These are phyloP conservation scores for Momotus momota DNA, from an alignment of 2,797 vertebrate species.

Conservation along the genomic window DNA sequence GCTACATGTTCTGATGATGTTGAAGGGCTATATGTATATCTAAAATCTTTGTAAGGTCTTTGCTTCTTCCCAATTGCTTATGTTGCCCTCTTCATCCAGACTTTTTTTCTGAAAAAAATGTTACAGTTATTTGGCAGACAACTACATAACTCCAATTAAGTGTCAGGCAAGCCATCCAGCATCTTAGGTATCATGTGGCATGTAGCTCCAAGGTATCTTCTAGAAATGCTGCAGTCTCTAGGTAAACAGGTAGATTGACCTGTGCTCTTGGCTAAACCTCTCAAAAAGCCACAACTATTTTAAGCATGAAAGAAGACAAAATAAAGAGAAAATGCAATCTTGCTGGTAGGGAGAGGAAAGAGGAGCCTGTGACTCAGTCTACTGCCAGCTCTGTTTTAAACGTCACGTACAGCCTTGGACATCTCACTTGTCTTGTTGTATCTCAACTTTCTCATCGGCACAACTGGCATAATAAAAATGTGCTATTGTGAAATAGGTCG, in stretches of 20 bases:
- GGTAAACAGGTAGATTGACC: not conserved
- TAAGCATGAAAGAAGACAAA: not conserved
- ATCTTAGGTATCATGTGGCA: not conserved
- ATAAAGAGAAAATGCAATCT: not conserved
- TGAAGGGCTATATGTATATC: not conserved
- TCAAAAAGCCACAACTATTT: not conserved
- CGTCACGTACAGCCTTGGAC: not conserved
- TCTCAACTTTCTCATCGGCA: not conserved
- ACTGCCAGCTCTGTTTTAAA: not conserved
- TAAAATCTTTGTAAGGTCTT: not conserved
- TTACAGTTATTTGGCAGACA: not conserved
- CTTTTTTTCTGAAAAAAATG: not conserved
- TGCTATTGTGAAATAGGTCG: not conserved
- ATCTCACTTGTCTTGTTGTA: not conserved
- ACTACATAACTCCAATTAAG: rapidly evolving
- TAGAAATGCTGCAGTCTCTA: not conserved
- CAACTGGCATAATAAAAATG: not conserved
- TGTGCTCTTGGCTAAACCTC: not conserved
- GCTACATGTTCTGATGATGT: not conserved
- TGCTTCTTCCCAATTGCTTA: not conserved
- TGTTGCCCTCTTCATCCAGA: not conserved
- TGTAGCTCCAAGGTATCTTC: not conserved
- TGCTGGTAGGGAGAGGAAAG: not conserved
- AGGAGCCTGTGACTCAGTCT: not conserved
- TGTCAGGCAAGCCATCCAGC: not conserved